Percentiles rank a stretch among this genome's conserved stretches.
These are phyloP conservation scores for Macaca nemestrina DNA, from an alignment of 2,113 vertebrate species.

Conservation along the genomic window DNA sequence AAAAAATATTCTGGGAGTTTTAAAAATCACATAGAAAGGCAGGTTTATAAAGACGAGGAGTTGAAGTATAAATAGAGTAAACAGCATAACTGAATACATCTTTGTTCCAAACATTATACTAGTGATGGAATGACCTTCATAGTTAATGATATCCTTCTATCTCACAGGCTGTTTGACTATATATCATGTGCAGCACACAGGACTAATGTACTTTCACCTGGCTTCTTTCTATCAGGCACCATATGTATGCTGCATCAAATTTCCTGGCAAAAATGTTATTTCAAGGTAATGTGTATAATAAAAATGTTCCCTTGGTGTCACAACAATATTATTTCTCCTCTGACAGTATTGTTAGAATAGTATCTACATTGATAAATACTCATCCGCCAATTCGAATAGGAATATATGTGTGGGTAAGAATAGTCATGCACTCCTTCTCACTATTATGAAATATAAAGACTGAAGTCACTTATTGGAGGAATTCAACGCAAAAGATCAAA, in stretches of 20 bases:
- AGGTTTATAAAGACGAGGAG: slow-evolving; percentile 11
- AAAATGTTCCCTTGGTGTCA: slow-evolving; percentile 43
- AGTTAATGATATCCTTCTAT: background rate
- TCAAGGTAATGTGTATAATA: slow-evolving; percentile 68
- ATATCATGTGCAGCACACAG: background rate
- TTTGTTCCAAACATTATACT: background rate
- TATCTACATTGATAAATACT: slow-evolving; percentile 50
- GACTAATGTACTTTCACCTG: background rate
- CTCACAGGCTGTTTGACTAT: background rate
- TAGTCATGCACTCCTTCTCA: background rate
- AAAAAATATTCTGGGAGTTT: background rate
- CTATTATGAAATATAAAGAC: background rate
- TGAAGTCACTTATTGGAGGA: background rate
- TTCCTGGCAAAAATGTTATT: slow-evolving; percentile 65
- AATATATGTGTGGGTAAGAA: background rate
- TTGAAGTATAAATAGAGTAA: background rate
- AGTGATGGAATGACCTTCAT: slow-evolving; percentile 46
- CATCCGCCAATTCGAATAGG: slow-evolving; percentile 3
- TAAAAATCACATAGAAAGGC: slow-evolving; percentile 16
- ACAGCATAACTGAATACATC: background rate
- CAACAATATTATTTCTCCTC: slow-evolving; percentile 29
- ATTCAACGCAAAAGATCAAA: background rate
- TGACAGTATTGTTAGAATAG: slow-evolving; percentile 22
- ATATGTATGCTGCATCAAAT: background rate
- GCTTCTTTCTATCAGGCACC: background rate